Evolutionary conservation across 2,113 vertebrate genomes (phyloP), one percentile per base, ranked within the genome.

Genomic region (Delphinus delphis): DNA sequence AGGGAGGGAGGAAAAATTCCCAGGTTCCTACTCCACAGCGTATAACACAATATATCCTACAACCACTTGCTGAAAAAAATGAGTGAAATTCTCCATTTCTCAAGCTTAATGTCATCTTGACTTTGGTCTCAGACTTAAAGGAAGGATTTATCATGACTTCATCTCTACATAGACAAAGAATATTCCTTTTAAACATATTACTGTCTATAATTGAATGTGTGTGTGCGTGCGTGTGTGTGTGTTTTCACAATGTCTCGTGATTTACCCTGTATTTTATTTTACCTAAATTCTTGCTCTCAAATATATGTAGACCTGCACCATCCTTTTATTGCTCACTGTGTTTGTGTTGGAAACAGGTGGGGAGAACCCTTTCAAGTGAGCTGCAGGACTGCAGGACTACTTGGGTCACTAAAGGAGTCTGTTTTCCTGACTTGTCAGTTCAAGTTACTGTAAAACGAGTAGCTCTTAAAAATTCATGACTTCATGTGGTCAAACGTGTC

Each of bases 341-440:
- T 95, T 74, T 95, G 92, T 62, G 12, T 47, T 74, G 73, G 44
- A 38, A 97, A 77, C 3, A 95, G 74, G 18, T 89, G 0, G 13
- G 0, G 20, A 93, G 85, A 71, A 0, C 1, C 20, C 14, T 73
- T 82, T 93, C 88, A 33, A 31, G 86, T 63, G 87, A 96, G 26
- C 50, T 90, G 4, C 8, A 73, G 55, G 55, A 58, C 55, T 21
- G 55, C 53, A 53, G 53, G 0, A 77, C 2, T 95, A 83, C 76
- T 83, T 79, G 93, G 41, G 44, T 94, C 96, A 88, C 28, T 26
- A 97, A 80, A 65, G 93, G 13, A 36, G n/a, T 60, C 76, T 92
- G 91, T 38, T 97, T 97, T 95, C 74, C 97, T 91, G 93, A 92
- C 68, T 92, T 98, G 88, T 94, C 82, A n/a, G n/a, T 92, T 98